Conservation (phyloP, 2,888 invertebrate genomes). For the Microctonus brassicae region DNA sequence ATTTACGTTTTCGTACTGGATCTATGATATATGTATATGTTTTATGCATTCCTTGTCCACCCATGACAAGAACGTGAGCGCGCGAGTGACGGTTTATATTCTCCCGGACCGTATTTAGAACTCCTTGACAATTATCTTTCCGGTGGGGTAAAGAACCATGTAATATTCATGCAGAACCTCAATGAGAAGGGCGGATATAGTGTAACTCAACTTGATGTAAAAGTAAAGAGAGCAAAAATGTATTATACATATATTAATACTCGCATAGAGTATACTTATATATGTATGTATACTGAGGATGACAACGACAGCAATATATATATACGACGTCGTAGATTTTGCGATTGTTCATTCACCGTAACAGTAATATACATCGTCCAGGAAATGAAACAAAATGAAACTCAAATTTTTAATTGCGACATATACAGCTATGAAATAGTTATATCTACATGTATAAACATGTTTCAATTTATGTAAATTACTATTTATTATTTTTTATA, state of each 20-base stretch:
- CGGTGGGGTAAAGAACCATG: slow-evolving; percentile 68
- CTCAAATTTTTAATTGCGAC: slow-evolving; percentile 2
- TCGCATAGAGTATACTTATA: slow-evolving; percentile 8
- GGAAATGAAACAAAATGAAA: slow-evolving; percentile 1
- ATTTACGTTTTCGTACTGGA: slow-evolving; percentile 61
- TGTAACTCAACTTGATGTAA: slow-evolving; percentile 16
- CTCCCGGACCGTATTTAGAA: slow-evolving; percentile 60
- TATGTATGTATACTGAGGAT: slow-evolving; percentile 27
- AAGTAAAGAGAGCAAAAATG: slow-evolving; percentile 2
- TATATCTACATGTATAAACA: neutral
- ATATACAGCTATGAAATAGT: neutral
- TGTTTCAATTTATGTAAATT: neutral
- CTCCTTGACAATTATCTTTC: slow-evolving; percentile 69
- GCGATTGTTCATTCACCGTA: slow-evolving; percentile 69
- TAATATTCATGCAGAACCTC: slow-evolving; percentile 66
- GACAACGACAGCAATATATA: slow-evolving; percentile 58
- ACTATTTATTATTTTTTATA: neutral
- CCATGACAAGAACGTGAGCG: slow-evolving; percentile 45
- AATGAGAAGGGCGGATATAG: no score
- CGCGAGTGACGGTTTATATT: neutral
- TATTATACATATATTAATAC: slow-evolving; percentile 11
- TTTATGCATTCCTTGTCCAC: slow-evolving; percentile 67
- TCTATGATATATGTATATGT: slow-evolving; percentile 58
- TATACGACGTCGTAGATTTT: slow-evolving; percentile 57
- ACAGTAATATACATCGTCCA: slow-evolving; percentile 53